These are phyloP conservation scores for Pseudococcus longispinus DNA, from an alignment of 2,888 invertebrate species.

Conservation along the genomic window DNA sequence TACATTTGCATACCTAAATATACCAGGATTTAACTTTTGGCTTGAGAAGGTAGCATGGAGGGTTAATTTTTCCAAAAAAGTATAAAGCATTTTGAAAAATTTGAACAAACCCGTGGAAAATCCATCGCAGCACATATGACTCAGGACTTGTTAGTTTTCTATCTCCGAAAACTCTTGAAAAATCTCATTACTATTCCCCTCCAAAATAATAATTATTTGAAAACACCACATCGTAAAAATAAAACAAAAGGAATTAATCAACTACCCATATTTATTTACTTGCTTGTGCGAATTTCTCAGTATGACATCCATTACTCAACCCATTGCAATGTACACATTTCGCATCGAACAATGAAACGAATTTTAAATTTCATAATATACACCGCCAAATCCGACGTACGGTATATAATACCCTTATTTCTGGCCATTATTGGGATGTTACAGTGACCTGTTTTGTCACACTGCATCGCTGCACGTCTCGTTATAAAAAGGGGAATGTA, in stretches of 20 bases:
- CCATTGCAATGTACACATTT: neutral
- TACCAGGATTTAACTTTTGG: too few species aligned
- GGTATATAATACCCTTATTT: constrained; percentile 13
- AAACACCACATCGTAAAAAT: neutral
- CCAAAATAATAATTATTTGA: too few species aligned
- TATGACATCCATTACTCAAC: neutral
- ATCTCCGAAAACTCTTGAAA: too few species aligned
- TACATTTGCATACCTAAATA: too few species aligned
- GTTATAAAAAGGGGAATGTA: neutral
- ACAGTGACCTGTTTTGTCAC: constrained; percentile 40
- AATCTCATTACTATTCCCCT: too few species aligned
- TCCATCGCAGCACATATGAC: too few species aligned
- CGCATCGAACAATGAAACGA: neutral
- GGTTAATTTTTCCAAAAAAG: too few species aligned
- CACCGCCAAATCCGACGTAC: neutral
- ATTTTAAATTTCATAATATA: neutral
- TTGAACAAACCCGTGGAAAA: too few species aligned
- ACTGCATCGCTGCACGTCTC: neutral
- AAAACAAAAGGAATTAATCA: neutral
- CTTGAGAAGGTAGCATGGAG: too few species aligned
- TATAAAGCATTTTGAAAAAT: too few species aligned
- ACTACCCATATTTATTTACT: neutral
- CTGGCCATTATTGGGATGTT: constrained; percentile 33
- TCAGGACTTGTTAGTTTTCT: too few species aligned
- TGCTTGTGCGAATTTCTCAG: neutral